phyloP scores from a whole-genome alignment of 2,113 vertebrate species.

The Oceanites oceanicus region DNA sequence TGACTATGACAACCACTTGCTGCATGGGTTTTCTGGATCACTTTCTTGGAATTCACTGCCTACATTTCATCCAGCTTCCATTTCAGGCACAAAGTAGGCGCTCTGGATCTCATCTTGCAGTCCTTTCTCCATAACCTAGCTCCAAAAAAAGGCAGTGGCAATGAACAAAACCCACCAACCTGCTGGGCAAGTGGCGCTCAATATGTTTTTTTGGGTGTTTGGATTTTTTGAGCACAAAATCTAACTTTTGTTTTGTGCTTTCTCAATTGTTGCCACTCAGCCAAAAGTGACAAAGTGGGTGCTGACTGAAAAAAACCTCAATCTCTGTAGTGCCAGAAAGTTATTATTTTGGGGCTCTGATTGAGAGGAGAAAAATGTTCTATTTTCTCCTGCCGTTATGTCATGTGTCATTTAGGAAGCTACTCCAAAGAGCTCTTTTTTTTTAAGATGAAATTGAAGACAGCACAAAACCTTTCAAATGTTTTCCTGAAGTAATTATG shows the following conservation, averaged over 20 bases:
- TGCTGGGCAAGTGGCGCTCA: background rate
- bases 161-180: conserved; percentile 3
- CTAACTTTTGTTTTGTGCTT: background rate
- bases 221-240: background rate
- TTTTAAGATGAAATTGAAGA: background rate
- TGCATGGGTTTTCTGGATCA: background rate
- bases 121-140: background rate
- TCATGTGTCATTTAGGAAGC: background rate
- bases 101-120: background rate
- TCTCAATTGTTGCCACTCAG: background rate
- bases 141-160: background rate
- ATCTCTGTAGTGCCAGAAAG: background rate
- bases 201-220: background rate
- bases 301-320: background rate
- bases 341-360: background rate
- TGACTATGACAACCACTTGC: background rate
- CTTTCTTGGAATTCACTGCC: background rate
- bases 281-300: background rate
- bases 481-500: background rate
- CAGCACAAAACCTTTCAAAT: background rate
- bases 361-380: background rate
- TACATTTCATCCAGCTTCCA: background rate
- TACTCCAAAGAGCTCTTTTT: background rate
- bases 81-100: background rate
- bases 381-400: background rate